These are phyloP conservation scores for Brotula barbata DNA, from an alignment of 2,797 vertebrate species.

Conservation along the genomic window DNA sequence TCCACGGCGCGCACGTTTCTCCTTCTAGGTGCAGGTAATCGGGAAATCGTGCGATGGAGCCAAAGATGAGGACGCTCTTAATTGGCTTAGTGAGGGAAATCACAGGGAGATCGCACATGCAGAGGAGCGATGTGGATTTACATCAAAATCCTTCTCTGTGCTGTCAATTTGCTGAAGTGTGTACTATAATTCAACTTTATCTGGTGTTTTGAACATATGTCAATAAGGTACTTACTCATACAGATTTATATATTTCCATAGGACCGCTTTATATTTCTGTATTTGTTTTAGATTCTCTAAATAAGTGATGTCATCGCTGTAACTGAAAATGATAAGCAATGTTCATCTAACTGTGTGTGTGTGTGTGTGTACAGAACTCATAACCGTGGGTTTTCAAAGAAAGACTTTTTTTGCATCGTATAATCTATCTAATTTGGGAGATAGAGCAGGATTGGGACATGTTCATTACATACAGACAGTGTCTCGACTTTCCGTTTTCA, in stretches of 20 bases:
- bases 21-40: constrained; percentile 16
- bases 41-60: constrained; percentile 34
- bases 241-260: constrained; percentile 75
- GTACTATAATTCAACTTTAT: constrained; percentile 66
- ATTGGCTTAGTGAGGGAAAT: constrained; percentile 35
- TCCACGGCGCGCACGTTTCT: constrained; percentile 3
- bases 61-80: constrained; percentile 48
- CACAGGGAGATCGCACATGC: constrained; percentile 27
- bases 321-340: constrained; percentile 66
- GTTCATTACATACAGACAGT: constrained; percentile 52
- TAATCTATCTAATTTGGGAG: constrained; percentile 57
- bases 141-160: constrained; percentile 40
- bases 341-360: constrained; percentile 59
- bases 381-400: constrained; percentile 65
- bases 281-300: constrained; percentile 72
- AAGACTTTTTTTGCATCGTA: constrained; percentile 62
- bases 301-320: constrained; percentile 63
- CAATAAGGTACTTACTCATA: constrained; percentile 66
- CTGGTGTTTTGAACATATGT: constrained; percentile 64
- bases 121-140: constrained; percentile 51
- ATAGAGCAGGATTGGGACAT: constrained; percentile 48
- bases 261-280: constrained; percentile 75
- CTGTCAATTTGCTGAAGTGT: constrained; percentile 59
- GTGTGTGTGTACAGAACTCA: constrained; percentile 63
- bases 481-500: constrained; percentile 65